These are phyloP conservation scores for Centropristis striata DNA, from an alignment of 2,113 vertebrate genomes.

Conservation along the genomic window DNA sequence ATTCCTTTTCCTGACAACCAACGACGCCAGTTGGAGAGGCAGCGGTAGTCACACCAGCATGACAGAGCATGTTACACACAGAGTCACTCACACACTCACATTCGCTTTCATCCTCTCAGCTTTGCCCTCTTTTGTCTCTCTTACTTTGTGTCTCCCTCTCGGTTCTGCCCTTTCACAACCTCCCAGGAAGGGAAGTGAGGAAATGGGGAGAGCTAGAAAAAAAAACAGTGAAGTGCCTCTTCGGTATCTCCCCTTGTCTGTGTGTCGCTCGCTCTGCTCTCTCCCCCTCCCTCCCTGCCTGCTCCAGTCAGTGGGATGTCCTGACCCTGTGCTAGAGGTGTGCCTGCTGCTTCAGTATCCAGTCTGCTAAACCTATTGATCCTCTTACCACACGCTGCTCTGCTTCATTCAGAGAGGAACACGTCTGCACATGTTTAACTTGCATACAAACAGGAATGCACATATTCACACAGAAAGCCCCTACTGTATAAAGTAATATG, in stretches of 20 bases:
- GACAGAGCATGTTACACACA: conserved; percentile 80
- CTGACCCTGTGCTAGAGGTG: conserved; percentile 86
- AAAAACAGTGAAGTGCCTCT: conserved; percentile 46
- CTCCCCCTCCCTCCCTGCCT: conserved; percentile 55
- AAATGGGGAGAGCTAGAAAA: conserved; percentile 39
- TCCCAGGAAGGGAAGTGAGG: conserved; percentile 55
- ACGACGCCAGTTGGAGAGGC: conserved; percentile 55
- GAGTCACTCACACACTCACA: conserved; percentile 60
- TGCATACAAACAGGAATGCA: conserved; percentile 25
- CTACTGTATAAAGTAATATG: not conserved
- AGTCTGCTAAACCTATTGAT: conserved; percentile 90
- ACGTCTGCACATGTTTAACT: conserved; percentile 48
- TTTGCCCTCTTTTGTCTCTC: conserved; percentile 65
- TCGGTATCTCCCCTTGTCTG: conserved; percentile 60
- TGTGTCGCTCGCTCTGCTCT: conserved; percentile 39
- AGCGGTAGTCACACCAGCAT: conserved; percentile 70
- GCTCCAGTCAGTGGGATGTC: conserved; percentile 85
- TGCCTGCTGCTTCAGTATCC: conserved; percentile 84
- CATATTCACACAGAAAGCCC: conserved; percentile 28
- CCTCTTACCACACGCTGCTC: conserved; percentile 84
- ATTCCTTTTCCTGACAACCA: conserved; percentile 76
- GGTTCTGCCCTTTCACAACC: conserved; percentile 64
- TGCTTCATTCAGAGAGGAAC: conserved; percentile 70
- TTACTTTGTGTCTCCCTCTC: conserved; percentile 61
- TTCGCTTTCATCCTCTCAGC: conserved; percentile 47